Base-by-base conservation (phyloP, 2,888 invertebrate species). In the Sphaeridia pumilis region DNA sequence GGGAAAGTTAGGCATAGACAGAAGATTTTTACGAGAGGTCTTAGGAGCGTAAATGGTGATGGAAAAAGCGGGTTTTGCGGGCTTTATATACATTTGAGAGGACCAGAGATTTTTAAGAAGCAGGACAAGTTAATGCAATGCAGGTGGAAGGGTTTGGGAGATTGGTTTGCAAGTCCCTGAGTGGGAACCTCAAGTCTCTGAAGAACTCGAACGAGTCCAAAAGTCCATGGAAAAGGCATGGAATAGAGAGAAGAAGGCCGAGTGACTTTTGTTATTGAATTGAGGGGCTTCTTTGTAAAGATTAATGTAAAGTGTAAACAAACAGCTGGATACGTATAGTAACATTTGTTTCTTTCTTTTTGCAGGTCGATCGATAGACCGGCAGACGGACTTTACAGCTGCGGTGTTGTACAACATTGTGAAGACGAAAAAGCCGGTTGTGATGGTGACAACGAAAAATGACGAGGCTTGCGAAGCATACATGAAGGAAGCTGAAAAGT, bases 401-500 rank as follows among this genome's bases (percentile, higher is more conserved):
- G 83, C 82, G 57, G 84, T 90, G 59, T 78, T 94, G 54, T 85
- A 83, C 68, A 87, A 84, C 74, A 78, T 92, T 67, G 71, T 89
- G 53, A 92, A 90, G 74, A 82, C 89, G 5, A 97, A 95, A 72
- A 94, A 95, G 69, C 97, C 97, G 0, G 80, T 95, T 14, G 85
- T 97, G 3, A 74, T 97, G 57, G 93, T 88, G 1, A 93, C 95
- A 17, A 88, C 94, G 1, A 97, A 97, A 74, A 88, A 92, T 70
- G 97, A 97, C 69, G 90, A 90, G 69, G 83, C 87, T 0, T 84
- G 83, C 69, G 90, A 90, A 66, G 78, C 83, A 58, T 89, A 86
- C 59, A 80, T 88, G 1, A 77, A 86, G 49, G 94, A 94, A 71
- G 90, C 88, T 0, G 92, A 93, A 68, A 82, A 84, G 66, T 74